Percentiles rank a stretch among this genome's conserved stretches.
Conservation (phyloP, 2,888 invertebrate species). For the Noctua pronuba region DNA sequence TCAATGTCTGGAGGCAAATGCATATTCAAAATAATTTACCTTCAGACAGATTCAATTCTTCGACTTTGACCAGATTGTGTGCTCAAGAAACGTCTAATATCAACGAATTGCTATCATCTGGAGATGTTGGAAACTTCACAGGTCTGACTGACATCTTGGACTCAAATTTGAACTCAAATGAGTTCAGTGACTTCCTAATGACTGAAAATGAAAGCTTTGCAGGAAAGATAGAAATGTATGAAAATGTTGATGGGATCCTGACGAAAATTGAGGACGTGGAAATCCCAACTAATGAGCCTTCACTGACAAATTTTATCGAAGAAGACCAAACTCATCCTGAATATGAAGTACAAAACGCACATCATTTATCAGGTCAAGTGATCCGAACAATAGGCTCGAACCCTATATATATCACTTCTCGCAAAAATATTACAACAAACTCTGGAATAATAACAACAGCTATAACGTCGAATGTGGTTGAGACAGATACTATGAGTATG, state of each 20-base stretch:
- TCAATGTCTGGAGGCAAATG: constrained; percentile 12
- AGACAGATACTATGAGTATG: background rate
- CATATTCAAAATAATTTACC: background rate
- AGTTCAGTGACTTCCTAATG: background rate
- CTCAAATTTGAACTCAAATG: background rate
- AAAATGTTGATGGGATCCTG: background rate
- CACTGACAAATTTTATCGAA: background rate
- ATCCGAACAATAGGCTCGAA: background rate
- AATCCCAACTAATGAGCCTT: background rate
- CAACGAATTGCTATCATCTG: constrained; percentile 1
- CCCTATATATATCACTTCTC: background rate
- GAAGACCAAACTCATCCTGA: background rate
- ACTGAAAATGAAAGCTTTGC: background rate
- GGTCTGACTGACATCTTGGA: constrained; percentile 3
- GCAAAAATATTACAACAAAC: no score
- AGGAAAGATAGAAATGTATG: background rate
- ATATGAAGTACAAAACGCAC: background rate
- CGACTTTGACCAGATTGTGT: background rate
- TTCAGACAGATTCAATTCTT: background rate
- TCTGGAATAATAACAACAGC: no score
- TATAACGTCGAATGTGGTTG: no score
- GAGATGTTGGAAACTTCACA: background rate
- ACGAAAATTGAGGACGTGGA: background rate
- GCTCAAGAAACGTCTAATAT: background rate
- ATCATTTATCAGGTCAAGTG: background rate